Base-by-base conservation (phyloP, 2,888 invertebrate species). In the Nomada lathburiana region DNA sequence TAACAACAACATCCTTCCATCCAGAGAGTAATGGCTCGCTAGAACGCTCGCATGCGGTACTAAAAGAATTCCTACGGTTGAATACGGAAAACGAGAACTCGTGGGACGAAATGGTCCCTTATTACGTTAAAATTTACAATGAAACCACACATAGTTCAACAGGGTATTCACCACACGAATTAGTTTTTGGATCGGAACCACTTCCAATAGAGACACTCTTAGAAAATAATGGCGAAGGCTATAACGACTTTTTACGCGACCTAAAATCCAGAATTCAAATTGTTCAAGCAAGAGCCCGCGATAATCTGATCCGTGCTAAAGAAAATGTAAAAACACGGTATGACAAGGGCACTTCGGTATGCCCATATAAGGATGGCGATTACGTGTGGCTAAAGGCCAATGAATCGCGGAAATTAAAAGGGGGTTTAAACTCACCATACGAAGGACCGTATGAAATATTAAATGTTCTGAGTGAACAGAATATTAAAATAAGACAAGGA, bases 391-490 rank as follows among this genome's bases (percentile, higher is more conserved):
- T 65, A 20, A 44, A 29, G 1, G 20, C 52, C 18, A 50, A 52
- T 2, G 50, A 65, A 18, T 26, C 13, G 16, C 26, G 18, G 2
- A 65, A 50, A 23, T 11, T 65, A 20, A 23, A 13, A 7, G 29
- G 16, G 7, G 50, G 50, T 2, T 23, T 65, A 18, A 50, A 5
- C 2, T 18, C 64, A 13, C n/a, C 13, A 44, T 64, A 44, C 50
- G 50, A 50, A 29, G 65, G 65, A 2, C 65, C 65, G n/a, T 64
- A 44, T 47, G 47, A 64, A 52, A 52, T 65, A 23, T 18, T 52
- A 26, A 23, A 65, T 18, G 26, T 65, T 10, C 13, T 47, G 4
- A 65, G 65, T 13, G 50, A 65, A 10, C n/a, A n/a, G 2, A 65
- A 65, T 29, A 23, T 65, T 4, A 52, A 50, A 23, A 52, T 65